Percentiles rank a stretch among this genome's conserved stretches.
Evolutionary conservation across 2,797 vertebrate species (phyloP).

Genomic region (Anolis apletophallus): DNA sequence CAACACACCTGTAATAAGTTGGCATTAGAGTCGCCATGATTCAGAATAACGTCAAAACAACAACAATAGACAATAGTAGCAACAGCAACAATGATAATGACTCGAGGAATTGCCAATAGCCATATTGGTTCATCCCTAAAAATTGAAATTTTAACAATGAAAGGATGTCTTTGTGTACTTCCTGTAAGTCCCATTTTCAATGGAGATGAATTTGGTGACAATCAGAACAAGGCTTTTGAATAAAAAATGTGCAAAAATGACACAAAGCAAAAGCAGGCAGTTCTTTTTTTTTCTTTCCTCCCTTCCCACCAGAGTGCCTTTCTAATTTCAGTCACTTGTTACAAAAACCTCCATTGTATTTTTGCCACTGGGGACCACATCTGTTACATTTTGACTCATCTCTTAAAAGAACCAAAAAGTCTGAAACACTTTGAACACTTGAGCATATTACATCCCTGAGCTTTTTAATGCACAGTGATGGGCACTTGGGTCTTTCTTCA

Average conservation of each 20-base stretch:
- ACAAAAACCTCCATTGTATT: conserved; percentile 43
- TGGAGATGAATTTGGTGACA: neutral
- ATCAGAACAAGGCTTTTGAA: too few species aligned
- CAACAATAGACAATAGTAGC: too few species aligned
- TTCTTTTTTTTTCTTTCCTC: neutral
- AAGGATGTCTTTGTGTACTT: neutral
- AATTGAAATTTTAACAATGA: neutral
- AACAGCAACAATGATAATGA: too few species aligned
- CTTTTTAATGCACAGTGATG: conserved; percentile 26
- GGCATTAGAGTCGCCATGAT: too few species aligned
- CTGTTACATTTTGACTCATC: conserved; percentile 56
- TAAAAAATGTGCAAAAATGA: neutral
- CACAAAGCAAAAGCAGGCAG: neutral
- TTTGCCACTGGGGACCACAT: conserved; percentile 34
- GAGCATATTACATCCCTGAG: conserved; percentile 20
- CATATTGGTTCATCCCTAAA: neutral
- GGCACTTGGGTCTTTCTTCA: conserved; percentile 53
- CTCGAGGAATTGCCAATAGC: too few species aligned
- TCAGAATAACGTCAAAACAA: too few species aligned
- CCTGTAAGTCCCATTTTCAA: neutral
- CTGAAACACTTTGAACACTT: conserved; percentile 37
- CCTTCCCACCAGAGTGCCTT: conserved; percentile 10
- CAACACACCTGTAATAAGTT: too few species aligned
- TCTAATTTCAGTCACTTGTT: conserved; percentile 42
- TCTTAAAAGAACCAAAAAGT: neutral